These are phyloP conservation scores for Thaleichthys pacificus DNA, from an alignment of 2,797 vertebrate genomes.

Conservation along the genomic window DNA sequence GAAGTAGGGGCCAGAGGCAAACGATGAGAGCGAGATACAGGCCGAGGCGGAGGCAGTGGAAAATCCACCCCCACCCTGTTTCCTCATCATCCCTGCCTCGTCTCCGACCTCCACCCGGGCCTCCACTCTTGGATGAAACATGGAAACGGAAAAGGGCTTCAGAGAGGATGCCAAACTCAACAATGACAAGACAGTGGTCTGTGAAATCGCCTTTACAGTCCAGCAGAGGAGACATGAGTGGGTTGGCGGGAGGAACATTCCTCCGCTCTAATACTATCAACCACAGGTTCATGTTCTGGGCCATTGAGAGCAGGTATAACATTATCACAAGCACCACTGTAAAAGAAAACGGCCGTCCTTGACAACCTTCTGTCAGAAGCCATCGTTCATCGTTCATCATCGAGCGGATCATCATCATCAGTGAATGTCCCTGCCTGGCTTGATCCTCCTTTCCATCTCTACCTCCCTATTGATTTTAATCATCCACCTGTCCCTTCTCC, in stretches of 20 bases:
- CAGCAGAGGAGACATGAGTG: conserved; percentile 58
- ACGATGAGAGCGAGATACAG: too few species aligned
- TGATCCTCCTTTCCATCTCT: conserved; percentile 37
- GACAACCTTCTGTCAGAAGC: conserved; percentile 58
- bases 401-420: conserved; percentile 21
- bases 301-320: conserved; percentile 66
- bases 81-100: conserved; percentile 67
- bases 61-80: conserved; percentile 66
- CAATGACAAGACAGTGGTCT: conserved; percentile 62
- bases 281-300: conserved; percentile 37
- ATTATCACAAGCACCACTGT: conserved; percentile 63
- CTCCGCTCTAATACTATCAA: conserved; percentile 42
- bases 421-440: not conserved
- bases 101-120: conserved; percentile 64
- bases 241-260: conserved; percentile 62
- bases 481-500: not conserved
- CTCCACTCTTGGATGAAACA: conserved; percentile 57
- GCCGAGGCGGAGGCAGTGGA: conserved; percentile 52
- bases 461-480: not conserved
- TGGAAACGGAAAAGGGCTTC: conserved; percentile 62
- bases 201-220: conserved; percentile 71
- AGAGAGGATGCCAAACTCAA: conserved; percentile 71
- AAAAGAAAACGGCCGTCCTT: conserved; percentile 57
- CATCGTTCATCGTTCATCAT: conserved; percentile 65
- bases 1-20: conserved; percentile 24